These are phyloP conservation scores for Petrosia ficiformis DNA, from an alignment of 37 sponge, comb jelly and placozoan species.

Conservation along the genomic window DNA sequence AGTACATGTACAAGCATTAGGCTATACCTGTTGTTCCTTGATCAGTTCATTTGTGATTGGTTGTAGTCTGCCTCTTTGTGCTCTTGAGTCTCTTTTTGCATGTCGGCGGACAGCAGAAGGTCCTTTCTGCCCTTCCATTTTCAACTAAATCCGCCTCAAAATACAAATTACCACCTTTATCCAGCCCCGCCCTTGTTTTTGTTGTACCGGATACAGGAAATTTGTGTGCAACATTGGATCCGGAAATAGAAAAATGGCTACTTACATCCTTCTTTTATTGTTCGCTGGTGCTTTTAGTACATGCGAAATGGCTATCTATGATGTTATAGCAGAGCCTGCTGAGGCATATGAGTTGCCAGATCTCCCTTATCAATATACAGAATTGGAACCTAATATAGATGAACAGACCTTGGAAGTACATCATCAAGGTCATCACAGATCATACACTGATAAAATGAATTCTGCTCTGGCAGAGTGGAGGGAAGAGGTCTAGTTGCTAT, in stretches of 20 bases:
- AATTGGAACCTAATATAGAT: constrained; percentile 74
- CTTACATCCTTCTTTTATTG: background rate
- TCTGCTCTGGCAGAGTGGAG: constrained; percentile 66
- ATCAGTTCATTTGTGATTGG: constrained; percentile 22
- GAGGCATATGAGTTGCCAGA: constrained; percentile 49
- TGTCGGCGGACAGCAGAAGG: constrained; percentile 38
- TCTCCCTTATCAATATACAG: constrained; percentile 60
- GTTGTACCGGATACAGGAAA: no score
- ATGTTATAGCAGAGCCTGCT: background rate
- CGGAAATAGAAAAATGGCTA: no score
- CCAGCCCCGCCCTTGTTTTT: constrained; percentile 8
- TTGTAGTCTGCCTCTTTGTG: constrained; percentile 14
- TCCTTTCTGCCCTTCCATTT: background rate
- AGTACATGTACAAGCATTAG: no score
- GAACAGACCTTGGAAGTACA: constrained; percentile 64
- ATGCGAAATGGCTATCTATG: background rate
- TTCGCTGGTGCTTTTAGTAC: background rate
- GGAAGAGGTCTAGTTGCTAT: constrained; percentile 22
- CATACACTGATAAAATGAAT: constrained; percentile 75
- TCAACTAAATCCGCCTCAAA: background rate
- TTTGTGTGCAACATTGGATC: no score
- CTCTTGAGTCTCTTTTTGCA: constrained; percentile 10
- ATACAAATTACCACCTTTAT: background rate
- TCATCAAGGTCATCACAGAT: constrained; percentile 72
- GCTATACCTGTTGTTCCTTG: constrained; percentile 55